Evolutionary conservation across 2,797 vertebrate genomes (phyloP).

Genomic region (Diglossa cyanea): DNA sequence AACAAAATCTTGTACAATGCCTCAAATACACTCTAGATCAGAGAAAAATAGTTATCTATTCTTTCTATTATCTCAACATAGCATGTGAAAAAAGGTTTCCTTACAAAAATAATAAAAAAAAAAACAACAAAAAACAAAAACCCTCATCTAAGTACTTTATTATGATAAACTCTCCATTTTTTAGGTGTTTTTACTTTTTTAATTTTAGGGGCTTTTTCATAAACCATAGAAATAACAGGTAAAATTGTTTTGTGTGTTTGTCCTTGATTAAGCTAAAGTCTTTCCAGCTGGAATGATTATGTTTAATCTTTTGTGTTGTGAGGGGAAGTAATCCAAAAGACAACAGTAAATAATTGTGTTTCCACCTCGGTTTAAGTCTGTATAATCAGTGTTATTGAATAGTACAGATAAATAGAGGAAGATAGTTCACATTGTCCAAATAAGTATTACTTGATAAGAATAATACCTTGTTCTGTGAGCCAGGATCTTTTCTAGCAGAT

Average conservation of each 20-base stretch:
- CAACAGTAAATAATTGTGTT: slow-evolving; percentile 65
- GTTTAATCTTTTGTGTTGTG: slow-evolving; percentile 63
- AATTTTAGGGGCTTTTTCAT: background rate
- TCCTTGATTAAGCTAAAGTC: slow-evolving; percentile 57
- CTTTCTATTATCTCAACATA: background rate
- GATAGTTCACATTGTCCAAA: background rate
- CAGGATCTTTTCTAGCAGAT: background rate
- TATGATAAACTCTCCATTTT: slow-evolving; percentile 32
- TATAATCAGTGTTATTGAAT: slow-evolving; percentile 29
- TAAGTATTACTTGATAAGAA: background rate
- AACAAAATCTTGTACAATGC: background rate
- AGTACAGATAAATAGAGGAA: slow-evolving; percentile 34
- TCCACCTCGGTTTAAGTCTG: slow-evolving; percentile 42
- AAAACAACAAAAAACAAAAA: background rate
- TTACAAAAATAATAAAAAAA: background rate
- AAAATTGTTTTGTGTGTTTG: slow-evolving; percentile 66
- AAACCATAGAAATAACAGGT: slow-evolving; percentile 43
- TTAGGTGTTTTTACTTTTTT: background rate
- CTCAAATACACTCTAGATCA: background rate
- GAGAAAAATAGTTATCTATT: background rate
- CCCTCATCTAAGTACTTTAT: background rate
- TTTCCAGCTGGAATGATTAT: slow-evolving; percentile 68
- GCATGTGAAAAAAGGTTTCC: background rate
- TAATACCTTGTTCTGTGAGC: background rate
- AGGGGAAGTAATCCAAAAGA: slow-evolving; percentile 62